Evolutionary conservation across 1,140 invertebrate genomes (phyloP).

Genomic region (Drosophila jambulina): DNA sequence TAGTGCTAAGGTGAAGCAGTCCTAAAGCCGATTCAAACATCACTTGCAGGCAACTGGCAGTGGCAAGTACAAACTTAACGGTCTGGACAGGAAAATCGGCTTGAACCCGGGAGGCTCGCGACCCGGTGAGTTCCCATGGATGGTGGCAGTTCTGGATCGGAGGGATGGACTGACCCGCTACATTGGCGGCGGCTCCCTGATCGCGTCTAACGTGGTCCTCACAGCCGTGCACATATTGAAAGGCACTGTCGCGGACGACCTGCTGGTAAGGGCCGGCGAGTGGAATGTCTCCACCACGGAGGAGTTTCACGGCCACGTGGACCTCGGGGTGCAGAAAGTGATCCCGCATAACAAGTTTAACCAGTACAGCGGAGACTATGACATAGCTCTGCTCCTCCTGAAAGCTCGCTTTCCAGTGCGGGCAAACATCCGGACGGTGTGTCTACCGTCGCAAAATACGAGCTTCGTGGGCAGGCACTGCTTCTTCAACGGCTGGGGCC

Average conservation of each 20-base stretch:
- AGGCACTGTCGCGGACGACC: constrained; percentile 70
- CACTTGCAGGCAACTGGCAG: neutral
- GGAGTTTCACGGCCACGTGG: neutral
- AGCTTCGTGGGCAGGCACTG: neutral
- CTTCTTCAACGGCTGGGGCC: constrained; percentile 51
- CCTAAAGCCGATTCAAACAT: neutral
- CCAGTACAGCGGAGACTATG: neutral
- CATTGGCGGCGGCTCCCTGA: constrained; percentile 88
- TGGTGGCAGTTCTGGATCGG: constrained; percentile 89
- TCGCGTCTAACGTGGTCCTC: constrained; percentile 88
- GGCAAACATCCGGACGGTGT: constrained; percentile 39
- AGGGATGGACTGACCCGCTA: constrained; percentile 86
- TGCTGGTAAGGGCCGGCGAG: constrained; percentile 36
- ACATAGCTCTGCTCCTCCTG: constrained; percentile 44
- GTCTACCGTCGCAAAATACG: neutral
- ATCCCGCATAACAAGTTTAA: constrained; percentile 6
- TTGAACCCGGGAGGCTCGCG: constrained; percentile 86
- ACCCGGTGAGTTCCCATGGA: constrained; percentile 93
- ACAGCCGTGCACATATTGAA: constrained; percentile 88
- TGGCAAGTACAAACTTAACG: constrained; percentile 8
- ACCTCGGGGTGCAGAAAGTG: constrained; percentile 10
- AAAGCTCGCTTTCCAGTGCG: neutral
- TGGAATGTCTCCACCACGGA: constrained; percentile 17
- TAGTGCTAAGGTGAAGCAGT: too few species aligned
- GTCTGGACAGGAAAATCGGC: neutral